phyloP scores from a whole-genome alignment of 2,888 invertebrate genomes.

The Epiblema foenella region DNA sequence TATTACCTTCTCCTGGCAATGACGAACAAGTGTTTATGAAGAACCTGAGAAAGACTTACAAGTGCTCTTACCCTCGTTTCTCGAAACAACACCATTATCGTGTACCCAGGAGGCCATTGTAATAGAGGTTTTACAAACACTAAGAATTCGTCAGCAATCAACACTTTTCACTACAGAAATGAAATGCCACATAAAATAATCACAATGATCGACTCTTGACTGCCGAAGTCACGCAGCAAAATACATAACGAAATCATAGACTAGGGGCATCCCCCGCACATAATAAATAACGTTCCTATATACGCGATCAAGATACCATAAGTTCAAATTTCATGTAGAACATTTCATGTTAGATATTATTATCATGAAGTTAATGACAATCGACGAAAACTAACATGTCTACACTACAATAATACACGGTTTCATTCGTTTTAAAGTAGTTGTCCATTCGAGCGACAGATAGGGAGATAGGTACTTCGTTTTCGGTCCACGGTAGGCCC shows the following conservation, averaged over 20 bases:
- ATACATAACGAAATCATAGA: background rate
- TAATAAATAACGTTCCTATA: conserved; percentile 11
- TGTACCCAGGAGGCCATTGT: background rate
- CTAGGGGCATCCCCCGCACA: background rate
- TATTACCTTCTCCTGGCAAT: too few relatives aligned
- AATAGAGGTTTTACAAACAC: background rate
- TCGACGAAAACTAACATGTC: too few relatives aligned
- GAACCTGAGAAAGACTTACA: conserved; percentile 16
- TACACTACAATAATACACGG: too few relatives aligned
- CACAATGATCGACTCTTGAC: background rate
- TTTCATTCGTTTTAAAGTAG: too few relatives aligned
- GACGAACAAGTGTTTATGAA: too few relatives aligned
- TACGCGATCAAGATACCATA: background rate
- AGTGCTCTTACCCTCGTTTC: background rate
- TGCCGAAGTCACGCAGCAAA: background rate
- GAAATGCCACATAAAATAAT: background rate
- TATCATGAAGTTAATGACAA: too few relatives aligned
- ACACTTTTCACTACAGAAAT: background rate
- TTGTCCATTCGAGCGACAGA: too few relatives aligned
- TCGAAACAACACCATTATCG: conserved; percentile 2
- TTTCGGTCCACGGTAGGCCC: too few relatives aligned
- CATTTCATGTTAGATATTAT: too few relatives aligned
- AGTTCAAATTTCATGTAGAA: background rate
- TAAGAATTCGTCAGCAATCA: background rate
- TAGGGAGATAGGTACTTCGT: too few relatives aligned